Evolutionary conservation across 2,888 invertebrate genomes (phyloP).

Genomic region (Rotaria magnacalcarata): DNA sequence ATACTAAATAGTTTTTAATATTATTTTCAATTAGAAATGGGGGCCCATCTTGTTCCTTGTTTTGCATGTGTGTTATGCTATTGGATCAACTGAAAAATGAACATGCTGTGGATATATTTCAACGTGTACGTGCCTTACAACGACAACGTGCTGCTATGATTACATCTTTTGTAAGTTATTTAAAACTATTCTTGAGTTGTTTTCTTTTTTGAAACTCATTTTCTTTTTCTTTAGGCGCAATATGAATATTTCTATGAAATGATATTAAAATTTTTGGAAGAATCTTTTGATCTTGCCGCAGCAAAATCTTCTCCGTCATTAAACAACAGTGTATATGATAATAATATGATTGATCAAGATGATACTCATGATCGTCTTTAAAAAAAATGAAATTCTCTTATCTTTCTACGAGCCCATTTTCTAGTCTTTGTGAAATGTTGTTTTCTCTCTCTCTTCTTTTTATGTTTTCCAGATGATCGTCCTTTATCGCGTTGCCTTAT

Average conservation of each 20-base stretch:
- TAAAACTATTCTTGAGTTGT: background rate
- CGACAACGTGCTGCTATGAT: background rate
- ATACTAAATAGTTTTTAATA: too few relatives aligned
- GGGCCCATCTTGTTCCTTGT: background rate
- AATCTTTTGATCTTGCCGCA: constrained; percentile 5
- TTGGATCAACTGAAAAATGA: constrained; percentile 23
- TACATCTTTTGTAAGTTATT: background rate
- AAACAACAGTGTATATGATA: constrained; percentile 25
- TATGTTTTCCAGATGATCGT: background rate
- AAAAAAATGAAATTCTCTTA: background rate
- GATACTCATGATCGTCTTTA: background rate
- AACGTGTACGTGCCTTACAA: constrained; percentile 20
- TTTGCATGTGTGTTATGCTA: background rate
- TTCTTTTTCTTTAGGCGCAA: background rate
- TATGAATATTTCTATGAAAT: constrained; percentile 34
- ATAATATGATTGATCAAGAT: constrained; percentile 5
- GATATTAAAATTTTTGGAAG: constrained; percentile 29
- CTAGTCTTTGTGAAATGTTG: constrained; percentile 26
- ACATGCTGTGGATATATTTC: constrained; percentile 36
- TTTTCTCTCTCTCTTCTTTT: background rate
- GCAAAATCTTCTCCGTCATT: constrained; percentile 27
- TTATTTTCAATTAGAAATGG: background rate
- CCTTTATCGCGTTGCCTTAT: background rate
- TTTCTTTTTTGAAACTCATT: background rate
- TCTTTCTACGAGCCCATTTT: constrained; percentile 17